Evolutionary conservation across 2,113 vertebrate genomes (phyloP).

Genomic region (Poecilia latipinna): DNA sequence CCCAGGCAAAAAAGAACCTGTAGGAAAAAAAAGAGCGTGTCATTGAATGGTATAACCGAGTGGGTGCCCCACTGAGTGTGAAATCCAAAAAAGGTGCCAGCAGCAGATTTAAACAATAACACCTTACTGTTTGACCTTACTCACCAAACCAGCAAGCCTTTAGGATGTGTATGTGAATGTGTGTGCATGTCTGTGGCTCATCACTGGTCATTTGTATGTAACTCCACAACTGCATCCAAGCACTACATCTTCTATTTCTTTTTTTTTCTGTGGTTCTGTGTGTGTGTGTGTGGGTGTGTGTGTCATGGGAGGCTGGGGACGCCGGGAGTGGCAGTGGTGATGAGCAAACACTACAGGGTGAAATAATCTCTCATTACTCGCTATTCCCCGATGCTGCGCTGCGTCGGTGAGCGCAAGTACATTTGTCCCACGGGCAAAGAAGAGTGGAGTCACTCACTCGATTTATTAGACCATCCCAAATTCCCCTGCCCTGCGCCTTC

Average conservation of each 20-base stretch:
- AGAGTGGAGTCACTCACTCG: constrained; percentile 78
- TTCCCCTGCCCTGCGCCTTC: constrained; percentile 47
- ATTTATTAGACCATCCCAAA: constrained; percentile 77
- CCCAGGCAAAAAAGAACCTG: constrained; percentile 72
- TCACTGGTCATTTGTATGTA: constrained; percentile 3
- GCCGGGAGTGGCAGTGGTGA: constrained; percentile 53
- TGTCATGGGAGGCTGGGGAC: constrained; percentile 33
- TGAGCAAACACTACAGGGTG: constrained; percentile 75
- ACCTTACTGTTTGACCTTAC: constrained; percentile 59
- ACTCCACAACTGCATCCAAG: constrained; percentile 36
- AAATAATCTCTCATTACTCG: constrained; percentile 82
- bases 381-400: constrained; percentile 67
- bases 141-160: constrained; percentile 40
- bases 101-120: constrained; percentile 70
- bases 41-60: constrained; percentile 49
- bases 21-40: constrained; percentile 61
- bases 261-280: background rate
- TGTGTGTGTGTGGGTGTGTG: constrained; percentile 13
- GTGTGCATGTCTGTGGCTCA: constrained; percentile 3
- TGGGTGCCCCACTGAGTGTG: constrained; percentile 47
- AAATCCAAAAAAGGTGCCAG: constrained; percentile 64
- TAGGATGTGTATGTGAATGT: constrained; percentile 8
- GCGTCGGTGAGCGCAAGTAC: constrained; percentile 51
- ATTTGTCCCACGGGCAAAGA: constrained; percentile 79
- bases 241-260: constrained; percentile 10